Base-by-base conservation (phyloP, 2,113 vertebrate genomes). In the Ardeotis arabs region DNA sequence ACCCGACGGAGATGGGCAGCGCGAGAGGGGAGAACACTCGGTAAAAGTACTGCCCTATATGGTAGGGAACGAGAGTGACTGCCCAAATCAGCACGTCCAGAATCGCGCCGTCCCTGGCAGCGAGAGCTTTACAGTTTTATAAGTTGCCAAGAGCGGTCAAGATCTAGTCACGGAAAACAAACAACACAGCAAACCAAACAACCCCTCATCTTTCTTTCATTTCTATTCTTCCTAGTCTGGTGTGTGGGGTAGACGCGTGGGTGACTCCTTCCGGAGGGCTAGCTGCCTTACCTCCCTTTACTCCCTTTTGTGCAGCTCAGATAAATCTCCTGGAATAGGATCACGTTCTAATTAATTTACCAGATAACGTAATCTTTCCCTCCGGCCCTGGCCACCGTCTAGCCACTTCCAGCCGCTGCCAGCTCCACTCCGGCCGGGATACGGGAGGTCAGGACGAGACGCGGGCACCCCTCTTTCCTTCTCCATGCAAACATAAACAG, bases 11-110 rank as follows among this genome's bases (percentile, higher is more conserved):
- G 53, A 72, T 3, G 62, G 55, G 80, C 66, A 77, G 68, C 1
- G 56, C 5, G 5, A 14, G 9, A 23, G 25, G 63, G 33, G 28
- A 66, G 33, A 86, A 55, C 64, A 5, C 59, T 92, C 21, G 7
- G 79, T 39, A 33, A 21, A 79, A 96, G 78, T 82, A n/a, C 55
- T 80, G 90, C 90, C 96, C 95, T 94, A 66, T 64, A 86, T 81
- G 91, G 94, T 4, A 67, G 79, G 39, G 29, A 69, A 68, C 50
- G 37, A 19, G 31, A 90, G 64, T 55, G 29, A 33, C 56, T 70
- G 70, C 89, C 74, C 76, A 39, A 24, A 92, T 41, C 55, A 29
- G 29, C 69, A 39, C 41, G 76, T 23, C 45, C 59, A 29, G 64
- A 28, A 84, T 29, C 31, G 22, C 20, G 4, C 70, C 29, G 62